Conservation (phyloP, 2,113 vertebrate species). For the Halcyon senegalensis region DNA sequence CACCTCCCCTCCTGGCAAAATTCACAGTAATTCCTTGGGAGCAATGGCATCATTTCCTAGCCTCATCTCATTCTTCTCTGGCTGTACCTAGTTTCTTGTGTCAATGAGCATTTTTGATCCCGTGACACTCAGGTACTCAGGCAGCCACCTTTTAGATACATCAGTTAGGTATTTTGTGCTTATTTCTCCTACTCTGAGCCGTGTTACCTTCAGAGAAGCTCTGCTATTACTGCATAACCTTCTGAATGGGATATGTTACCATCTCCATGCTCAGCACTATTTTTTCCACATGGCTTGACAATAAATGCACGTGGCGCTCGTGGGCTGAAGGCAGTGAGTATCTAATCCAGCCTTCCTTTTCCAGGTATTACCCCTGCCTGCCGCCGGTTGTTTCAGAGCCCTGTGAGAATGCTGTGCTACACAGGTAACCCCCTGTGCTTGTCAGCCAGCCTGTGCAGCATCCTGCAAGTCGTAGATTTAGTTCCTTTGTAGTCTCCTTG, state of each 20-base stretch:
- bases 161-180: not conserved
- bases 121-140: not conserved
- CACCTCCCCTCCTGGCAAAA: not conserved
- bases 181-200: not conserved
- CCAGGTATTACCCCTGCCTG: conserved; percentile 67
- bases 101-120: not conserved
- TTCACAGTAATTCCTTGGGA: not conserved
- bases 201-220: not conserved
- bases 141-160: not conserved
- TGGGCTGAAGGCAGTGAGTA: not conserved
- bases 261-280: not conserved
- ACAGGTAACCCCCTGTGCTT: conserved; percentile 64
- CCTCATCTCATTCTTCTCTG: fast-evolving
- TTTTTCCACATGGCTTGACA: not conserved
- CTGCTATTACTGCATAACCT: not conserved
- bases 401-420: conserved; percentile 53
- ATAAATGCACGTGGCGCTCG: fast-evolving
- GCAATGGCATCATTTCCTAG: not conserved
- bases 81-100: not conserved
- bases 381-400: conserved; percentile 49
- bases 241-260: fast-evolving
- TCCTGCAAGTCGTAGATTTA: conserved; percentile 15
- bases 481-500: not conserved
- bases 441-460: not conserved
- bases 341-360: conserved; percentile 61